Conservation (phyloP, 23 tunicate genomes). For the Halocynthia roretzi region DNA sequence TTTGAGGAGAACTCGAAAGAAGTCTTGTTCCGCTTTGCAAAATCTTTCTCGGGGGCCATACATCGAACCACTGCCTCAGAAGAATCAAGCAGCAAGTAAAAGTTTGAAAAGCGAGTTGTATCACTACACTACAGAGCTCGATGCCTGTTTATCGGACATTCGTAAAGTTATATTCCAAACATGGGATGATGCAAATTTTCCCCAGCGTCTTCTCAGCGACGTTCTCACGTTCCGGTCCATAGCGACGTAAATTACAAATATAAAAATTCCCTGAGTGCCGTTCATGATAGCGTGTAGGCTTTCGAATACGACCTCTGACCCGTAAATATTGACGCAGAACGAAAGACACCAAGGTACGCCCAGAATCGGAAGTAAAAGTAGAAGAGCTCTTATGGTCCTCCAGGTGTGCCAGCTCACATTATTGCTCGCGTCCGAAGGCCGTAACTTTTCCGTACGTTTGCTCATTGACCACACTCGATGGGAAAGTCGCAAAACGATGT, state of each 20-base stretch:
- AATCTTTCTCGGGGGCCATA: too few species aligned
- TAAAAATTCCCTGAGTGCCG: conserved; percentile 43
- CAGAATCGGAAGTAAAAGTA: conserved; percentile 30
- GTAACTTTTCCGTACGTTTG: conserved; percentile 3
- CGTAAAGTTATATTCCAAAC: too few species aligned
- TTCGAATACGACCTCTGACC: conserved; percentile 21
- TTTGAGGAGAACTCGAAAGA: too few species aligned
- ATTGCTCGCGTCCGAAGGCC: neutral
- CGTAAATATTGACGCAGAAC: conserved; percentile 36
- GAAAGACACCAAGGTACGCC: conserved; percentile 43
- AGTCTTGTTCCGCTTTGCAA: too few species aligned
- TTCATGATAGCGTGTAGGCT: conserved; percentile 22
- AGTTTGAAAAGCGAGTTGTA: too few species aligned
- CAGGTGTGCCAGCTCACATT: too few species aligned
- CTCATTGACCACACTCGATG: conserved; percentile 16
- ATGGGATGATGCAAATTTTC: too few species aligned
- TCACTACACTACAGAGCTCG: too few species aligned
- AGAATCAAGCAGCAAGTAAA: too few species aligned
- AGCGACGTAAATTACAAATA: conserved; percentile 31
- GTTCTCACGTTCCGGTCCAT: neutral
- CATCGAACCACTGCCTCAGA: too few species aligned
- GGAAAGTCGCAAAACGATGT: conserved; percentile 26
- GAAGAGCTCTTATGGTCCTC: conserved; percentile 20
- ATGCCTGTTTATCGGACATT: too few species aligned
- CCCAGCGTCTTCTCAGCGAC: too few species aligned